Evolutionary conservation across 1,140 invertebrate species (phyloP).

Genomic region (Venustaconcha ellipsiformis): DNA sequence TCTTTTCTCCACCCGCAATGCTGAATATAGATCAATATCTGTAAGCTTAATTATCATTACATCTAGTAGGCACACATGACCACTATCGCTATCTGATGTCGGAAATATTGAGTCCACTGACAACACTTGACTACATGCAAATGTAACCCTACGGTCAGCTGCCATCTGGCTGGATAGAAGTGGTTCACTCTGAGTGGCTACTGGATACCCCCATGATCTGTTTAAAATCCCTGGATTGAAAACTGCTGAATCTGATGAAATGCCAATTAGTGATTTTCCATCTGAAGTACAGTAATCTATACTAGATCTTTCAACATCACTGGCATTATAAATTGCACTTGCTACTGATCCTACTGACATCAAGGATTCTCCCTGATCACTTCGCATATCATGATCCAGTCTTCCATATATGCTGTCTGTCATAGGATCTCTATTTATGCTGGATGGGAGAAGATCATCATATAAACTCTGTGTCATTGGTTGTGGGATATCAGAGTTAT

Average conservation of each 20-base stretch:
- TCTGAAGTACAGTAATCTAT: conserved; percentile 34
- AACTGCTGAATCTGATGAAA: too few species aligned
- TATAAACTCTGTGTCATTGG: conserved; percentile 54
- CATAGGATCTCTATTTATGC: conserved; percentile 55
- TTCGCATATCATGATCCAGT: conserved; percentile 49
- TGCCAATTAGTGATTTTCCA: too few species aligned
- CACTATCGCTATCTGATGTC: conserved; percentile 9
- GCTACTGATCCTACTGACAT: conserved; percentile 16
- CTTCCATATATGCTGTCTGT: conserved; percentile 64
- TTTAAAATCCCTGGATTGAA: background rate
- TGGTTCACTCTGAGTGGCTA: too few species aligned
- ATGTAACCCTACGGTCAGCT: background rate
- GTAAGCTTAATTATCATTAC: conserved; percentile 82
- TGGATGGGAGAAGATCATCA: conserved; percentile 41
- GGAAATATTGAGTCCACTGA: conserved; percentile 3
- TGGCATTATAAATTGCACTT: conserved; percentile 28
- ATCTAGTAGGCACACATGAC: conserved; percentile 76
- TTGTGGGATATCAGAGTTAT: conserved; percentile 12
- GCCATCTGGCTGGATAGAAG: background rate
- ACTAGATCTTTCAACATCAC: conserved; percentile 44
- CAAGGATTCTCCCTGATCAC: conserved; percentile 11
- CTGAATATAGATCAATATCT: conserved; percentile 87
- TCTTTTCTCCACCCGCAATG: conserved; percentile 64
- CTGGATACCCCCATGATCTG: background rate
- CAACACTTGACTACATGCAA: background rate